Conservation (phyloP, 2,888 invertebrate species). For the Allolobophora icterica region DNA sequence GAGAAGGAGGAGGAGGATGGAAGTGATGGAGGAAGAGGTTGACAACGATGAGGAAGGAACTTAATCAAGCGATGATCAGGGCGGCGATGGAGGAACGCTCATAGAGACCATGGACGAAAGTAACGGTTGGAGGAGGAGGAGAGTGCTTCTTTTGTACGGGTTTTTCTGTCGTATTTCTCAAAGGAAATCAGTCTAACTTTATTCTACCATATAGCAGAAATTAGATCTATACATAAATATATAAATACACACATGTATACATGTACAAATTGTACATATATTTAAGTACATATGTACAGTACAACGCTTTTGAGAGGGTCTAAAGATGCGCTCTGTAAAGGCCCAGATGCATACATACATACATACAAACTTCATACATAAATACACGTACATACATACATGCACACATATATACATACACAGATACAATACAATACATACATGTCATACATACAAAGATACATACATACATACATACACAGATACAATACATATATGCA, state of each 20-base stretch:
- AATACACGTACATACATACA: no score
- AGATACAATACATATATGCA: neutral
- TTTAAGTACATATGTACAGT: no score
- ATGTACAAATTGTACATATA: no score
- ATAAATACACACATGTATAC: no score
- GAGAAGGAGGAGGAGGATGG: neutral
- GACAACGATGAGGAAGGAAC: neutral
- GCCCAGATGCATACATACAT: no score
- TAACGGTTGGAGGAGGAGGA: neutral
- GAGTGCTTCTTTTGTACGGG: no score
- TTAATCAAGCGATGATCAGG: neutral
- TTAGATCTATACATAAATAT: neutral
- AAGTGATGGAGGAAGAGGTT: neutral
- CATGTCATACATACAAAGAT: neutral
- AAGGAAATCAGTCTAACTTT: neutral
- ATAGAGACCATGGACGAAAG: neutral
- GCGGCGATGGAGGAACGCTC: neutral
- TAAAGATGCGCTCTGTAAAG: no score
- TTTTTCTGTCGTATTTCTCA: neutral
- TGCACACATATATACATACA: no score
- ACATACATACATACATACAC: no score
- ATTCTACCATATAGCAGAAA: neutral
- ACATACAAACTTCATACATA: no score
- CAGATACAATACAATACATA: no score
- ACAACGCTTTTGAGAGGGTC: no score